Evolutionary conservation across 2,888 invertebrate species (phyloP).

Genomic region (Eurytoma californica): DNA sequence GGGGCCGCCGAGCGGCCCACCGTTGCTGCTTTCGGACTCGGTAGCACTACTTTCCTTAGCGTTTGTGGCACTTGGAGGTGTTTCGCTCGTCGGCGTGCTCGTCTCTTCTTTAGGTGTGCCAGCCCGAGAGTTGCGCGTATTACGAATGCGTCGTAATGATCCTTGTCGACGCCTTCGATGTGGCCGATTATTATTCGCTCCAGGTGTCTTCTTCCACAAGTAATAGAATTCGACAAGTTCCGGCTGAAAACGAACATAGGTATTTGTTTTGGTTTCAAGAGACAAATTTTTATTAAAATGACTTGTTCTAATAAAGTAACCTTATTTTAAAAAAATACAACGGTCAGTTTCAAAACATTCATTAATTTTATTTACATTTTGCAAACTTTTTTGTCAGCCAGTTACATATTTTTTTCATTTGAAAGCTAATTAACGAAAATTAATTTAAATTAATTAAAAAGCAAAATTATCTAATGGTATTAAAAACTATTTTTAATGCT

Average conservation of each 20-base stretch:
- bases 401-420: background rate
- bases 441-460: no score
- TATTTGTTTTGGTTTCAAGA: background rate
- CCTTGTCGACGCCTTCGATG: slow-evolving; percentile 92
- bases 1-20: slow-evolving; percentile 70
- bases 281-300: background rate
- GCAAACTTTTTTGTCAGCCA: background rate
- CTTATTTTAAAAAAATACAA: no score
- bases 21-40: slow-evolving; percentile 78
- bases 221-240: slow-evolving; percentile 99
- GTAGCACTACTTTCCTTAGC: slow-evolving; percentile 66
- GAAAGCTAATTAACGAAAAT: background rate
- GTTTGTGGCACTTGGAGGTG: slow-evolving; percentile 61
- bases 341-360: no score
- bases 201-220: slow-evolving; percentile 99
- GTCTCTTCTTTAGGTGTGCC: slow-evolving; percentile 86
- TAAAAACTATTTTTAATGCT: no score
- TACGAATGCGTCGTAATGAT: slow-evolving; percentile 90
- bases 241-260: slow-evolving; percentile 78
- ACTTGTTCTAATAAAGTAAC: no score
- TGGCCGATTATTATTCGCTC: slow-evolving; percentile 96
- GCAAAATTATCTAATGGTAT: no score
- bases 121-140: slow-evolving; percentile 90
- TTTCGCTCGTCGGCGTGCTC: slow-evolving; percentile 76
- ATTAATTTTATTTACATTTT: no score